These are phyloP conservation scores for Hymenopus coronatus DNA, from an alignment of 2,888 invertebrate species.

Conservation along the genomic window DNA sequence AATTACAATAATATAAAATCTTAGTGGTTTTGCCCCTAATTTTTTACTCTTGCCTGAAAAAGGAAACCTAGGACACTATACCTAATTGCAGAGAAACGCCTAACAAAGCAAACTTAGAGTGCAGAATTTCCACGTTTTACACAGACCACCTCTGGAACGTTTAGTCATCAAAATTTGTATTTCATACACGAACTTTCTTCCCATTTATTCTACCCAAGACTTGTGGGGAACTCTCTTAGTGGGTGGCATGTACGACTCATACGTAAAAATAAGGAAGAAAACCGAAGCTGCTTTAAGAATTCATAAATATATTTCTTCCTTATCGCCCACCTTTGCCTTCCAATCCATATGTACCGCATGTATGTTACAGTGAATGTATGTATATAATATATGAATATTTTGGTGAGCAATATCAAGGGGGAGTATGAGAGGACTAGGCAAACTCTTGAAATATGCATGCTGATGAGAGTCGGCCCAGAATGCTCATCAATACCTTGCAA, in stretches of 20 bases:
- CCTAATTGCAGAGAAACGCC: background rate
- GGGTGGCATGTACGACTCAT: background rate
- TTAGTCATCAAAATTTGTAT: background rate
- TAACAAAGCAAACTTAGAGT: no score
- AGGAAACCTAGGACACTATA: no score
- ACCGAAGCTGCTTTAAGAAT: constrained; percentile 4
- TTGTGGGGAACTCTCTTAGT: background rate
- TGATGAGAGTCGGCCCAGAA: background rate
- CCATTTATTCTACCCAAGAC: background rate
- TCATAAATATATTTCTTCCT: constrained; percentile 12
- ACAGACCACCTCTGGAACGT: background rate
- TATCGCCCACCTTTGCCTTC: background rate
- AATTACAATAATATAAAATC: no score
- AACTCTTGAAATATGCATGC: constrained; percentile 11
- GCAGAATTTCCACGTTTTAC: background rate
- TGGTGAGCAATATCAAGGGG: background rate
- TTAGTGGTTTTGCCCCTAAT: no score
- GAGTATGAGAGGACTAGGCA: background rate
- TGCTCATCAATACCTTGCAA: background rate
- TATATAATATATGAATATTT: constrained; percentile 4
- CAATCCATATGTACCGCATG: background rate
- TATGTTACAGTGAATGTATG: background rate
- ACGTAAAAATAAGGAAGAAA: background rate
- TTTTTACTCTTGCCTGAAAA: no score
- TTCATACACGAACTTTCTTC: background rate